Evolutionary conservation across 2,113 vertebrate species (phyloP).

Genomic region (Clarias macrocephalus): DNA sequence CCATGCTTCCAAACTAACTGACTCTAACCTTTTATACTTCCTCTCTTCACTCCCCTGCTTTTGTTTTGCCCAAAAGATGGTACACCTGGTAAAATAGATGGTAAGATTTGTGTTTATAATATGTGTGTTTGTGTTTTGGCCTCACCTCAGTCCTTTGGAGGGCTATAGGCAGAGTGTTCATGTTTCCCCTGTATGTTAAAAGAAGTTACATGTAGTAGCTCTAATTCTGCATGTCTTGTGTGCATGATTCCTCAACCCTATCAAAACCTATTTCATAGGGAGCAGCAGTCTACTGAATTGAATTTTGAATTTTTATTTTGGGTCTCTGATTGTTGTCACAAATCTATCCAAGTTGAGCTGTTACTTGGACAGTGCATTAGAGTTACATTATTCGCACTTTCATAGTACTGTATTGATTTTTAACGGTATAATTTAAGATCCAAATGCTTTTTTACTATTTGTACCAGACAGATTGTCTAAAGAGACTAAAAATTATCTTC

Average conservation of each 20-base stretch:
- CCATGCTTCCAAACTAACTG: constrained; percentile 50
- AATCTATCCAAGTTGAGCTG: background rate
- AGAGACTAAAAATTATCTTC: background rate
- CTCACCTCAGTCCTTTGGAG: constrained; percentile 20
- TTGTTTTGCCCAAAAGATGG: constrained; percentile 91
- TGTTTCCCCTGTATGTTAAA: constrained; percentile 36
- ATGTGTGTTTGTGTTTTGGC: constrained; percentile 68
- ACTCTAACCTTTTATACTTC: constrained; percentile 68
- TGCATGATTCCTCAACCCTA: constrained; percentile 45
- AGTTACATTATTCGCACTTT: background rate
- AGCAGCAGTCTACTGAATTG: background rate
- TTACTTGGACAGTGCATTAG: background rate
- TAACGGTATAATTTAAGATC: background rate
- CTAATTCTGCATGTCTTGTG: constrained; percentile 48
- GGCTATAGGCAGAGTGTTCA: constrained; percentile 9
- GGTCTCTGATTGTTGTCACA: background rate
- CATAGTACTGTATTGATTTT: background rate
- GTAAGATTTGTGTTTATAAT: constrained; percentile 87
- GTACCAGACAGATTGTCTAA: background rate
- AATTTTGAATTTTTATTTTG: background rate
- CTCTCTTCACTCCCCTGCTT: constrained; percentile 75
- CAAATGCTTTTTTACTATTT: background rate
- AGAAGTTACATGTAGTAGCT: constrained; percentile 6
- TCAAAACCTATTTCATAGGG: constrained; percentile 25
- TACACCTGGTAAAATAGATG: constrained; percentile 90